Evolutionary conservation across 2,888 invertebrate species (phyloP), one percentile per base, ranked within the genome.

Genomic region (Cyclophora punctaria): DNA sequence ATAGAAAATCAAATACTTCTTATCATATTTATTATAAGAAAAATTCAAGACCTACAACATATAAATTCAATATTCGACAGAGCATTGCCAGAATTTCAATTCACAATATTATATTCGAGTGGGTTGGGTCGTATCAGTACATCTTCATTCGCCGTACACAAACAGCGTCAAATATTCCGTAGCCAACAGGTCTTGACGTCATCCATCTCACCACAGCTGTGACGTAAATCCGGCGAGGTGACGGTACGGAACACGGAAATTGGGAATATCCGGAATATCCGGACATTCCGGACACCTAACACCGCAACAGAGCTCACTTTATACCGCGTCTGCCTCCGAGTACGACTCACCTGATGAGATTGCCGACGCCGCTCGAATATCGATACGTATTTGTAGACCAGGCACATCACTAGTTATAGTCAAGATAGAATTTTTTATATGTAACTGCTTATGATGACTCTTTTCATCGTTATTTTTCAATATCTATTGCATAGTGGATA

Each of bases 241-340:
- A 63, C 64, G 67, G 63, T 59, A 59, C 58, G 63, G 63, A 68
- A 64, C 66, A 60, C 66, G 81, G 79, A 80, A 77, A 81, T 80
- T 76, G 79, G 72, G 75, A 76, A 78, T 80, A 78, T 81, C 81
- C 79, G 75, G 65, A 60, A 60, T 37, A 33, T 45, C 48, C 43
- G 51, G 56, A 56, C 57, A 51, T 52, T 45, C 48, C 43, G 51
- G 56, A 56, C 57, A 51, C 53, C 49, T 43, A 45, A 46, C 52
- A 45, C 49, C 49, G 50, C 51, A 52, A 37, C 44, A 54, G 53
- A 47, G 48, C 44, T 40, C 42, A 42, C 40, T 49, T 45, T 46
- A 42, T 7, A 45, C 52, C 52, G 52, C 48, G 5, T 37, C 5
- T 5, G 20, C 20, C 4, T 37, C 4, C 37, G 37, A 37, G 37